Evolutionary conservation across 2,888 invertebrate species (phyloP).

Genomic region (Drosophila monieri): DNA sequence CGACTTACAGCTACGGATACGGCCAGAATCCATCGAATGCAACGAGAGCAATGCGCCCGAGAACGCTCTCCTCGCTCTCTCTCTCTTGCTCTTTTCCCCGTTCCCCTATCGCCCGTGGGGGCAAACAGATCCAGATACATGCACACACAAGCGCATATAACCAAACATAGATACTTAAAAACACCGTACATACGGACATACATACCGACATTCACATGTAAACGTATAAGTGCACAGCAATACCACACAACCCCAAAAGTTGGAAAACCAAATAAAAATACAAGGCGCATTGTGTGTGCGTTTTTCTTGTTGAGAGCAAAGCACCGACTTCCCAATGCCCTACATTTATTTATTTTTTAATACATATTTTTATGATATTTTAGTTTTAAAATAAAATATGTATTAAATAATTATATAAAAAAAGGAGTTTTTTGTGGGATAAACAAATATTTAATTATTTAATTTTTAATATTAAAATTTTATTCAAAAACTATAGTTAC

Average conservation of each 20-base stretch:
- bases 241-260: slow-evolving; percentile 77
- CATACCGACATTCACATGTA: slow-evolving; percentile 38
- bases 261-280: slow-evolving; percentile 78
- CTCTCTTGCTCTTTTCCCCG: slow-evolving; percentile 45
- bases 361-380: not conserved
- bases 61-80: slow-evolving; percentile 36
- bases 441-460: no score
- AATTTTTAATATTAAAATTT: no score
- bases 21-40: slow-evolving; percentile 67
- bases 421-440: no score
- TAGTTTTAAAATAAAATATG: not conserved
- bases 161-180: slow-evolving; percentile 37
- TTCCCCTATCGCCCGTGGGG: slow-evolving; percentile 9
- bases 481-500: no score
- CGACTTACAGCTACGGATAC: slow-evolving; percentile 35
- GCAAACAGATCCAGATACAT: slow-evolving; percentile 57
- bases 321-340: slow-evolving; percentile 47
- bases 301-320: slow-evolving; percentile 33
- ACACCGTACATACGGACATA: slow-evolving; percentile 33
- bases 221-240: slow-evolving; percentile 52
- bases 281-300: slow-evolving; percentile 64
- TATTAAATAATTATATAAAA: no score
- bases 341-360: not conserved
- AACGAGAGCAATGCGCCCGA: slow-evolving; percentile 61
- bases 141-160: slow-evolving; percentile 35